phyloP scores from a whole-genome alignment of 2,888 invertebrate species.

The Spilosoma lubricipeda region DNA sequence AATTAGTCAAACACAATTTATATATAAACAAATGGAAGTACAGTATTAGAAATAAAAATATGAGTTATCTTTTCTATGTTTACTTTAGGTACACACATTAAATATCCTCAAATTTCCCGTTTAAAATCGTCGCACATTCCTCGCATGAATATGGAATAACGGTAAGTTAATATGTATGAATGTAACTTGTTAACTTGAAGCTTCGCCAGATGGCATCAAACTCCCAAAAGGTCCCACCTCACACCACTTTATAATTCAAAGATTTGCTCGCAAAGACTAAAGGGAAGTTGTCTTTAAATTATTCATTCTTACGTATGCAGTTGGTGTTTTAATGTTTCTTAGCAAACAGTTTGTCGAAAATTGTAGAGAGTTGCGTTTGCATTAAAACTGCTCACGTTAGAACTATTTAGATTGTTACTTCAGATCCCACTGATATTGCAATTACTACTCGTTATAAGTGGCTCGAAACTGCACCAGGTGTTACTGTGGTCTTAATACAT shows the following conservation, averaged over 20 bases:
- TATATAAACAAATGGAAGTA: constrained; percentile 5
- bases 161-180: constrained; percentile 83
- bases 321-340: constrained; percentile 42
- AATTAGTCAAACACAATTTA: neutral
- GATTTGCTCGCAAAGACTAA: constrained; percentile 79
- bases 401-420: neutral
- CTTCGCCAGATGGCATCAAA: constrained; percentile 67
- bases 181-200: constrained; percentile 76
- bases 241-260: constrained; percentile 81
- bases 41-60: neutral
- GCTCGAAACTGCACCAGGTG: neutral
- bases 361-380: constrained; percentile 12
- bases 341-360: constrained; percentile 26
- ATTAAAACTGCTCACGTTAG: constrained; percentile 7
- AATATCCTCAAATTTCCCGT: constrained; percentile 45
- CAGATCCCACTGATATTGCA: neutral
- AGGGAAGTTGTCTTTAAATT: constrained; percentile 74
- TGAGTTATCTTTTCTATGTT: neutral
- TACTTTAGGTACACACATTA: constrained; percentile 36
- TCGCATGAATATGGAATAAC: constrained; percentile 75
- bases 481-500: neutral
- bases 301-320: constrained; percentile 67
- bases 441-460: neutral
- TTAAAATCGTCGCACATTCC: constrained; percentile 53
- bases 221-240: constrained; percentile 66